Base-by-base conservation (phyloP, 2,888 invertebrate species). In the Slavum lentiscoides region DNA sequence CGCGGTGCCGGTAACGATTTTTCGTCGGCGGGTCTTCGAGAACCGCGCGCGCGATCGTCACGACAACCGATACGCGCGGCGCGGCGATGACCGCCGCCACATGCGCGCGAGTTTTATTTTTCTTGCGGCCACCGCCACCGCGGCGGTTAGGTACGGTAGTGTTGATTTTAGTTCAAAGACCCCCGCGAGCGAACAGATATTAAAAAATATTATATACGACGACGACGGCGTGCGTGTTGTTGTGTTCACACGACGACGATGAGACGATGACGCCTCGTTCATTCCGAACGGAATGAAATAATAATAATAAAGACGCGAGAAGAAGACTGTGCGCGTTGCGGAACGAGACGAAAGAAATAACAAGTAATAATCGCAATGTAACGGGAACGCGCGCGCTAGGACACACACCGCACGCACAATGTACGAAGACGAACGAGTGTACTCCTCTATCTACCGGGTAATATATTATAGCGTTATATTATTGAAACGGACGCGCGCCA, bases 121-220 rank as follows among this genome's bases (percentile, higher is more conserved):
- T 30, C 30, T 30, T 30, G 30, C 4, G 30, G 4, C 49, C 23
- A 61, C 49, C 30, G 17, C 55, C 49, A 53, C 17, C 43, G 59
- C n/a, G 37, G n/a, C n/a, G n/a, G n/a, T n/a, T n/a, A n/a, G 30
- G 30, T 30, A 30, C 4, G 30, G 30, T 77, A 64, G n/a, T 30
- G 30, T 30, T 30, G 30, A 30, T 30, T 72, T 70, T 80, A 64
- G 80, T 80, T 80, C 80, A 80, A 80, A 80, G 80, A 80, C 80
- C 80, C 30, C 55, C 70, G 37, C 43, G 55, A 15, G 19, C 37
- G 70, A 55, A 70, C 23, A 55, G 11, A 55, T 19, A 55, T 53
- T 21, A 6, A 59, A 6, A 30, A 30, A 30, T 2, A 30, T 2
- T 30, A 30, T 30, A 30, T 30, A 61, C 11, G 30, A 43, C 9